Base-by-base conservation (phyloP, 2,797 vertebrate species). In the Notolabrus celidotus region DNA sequence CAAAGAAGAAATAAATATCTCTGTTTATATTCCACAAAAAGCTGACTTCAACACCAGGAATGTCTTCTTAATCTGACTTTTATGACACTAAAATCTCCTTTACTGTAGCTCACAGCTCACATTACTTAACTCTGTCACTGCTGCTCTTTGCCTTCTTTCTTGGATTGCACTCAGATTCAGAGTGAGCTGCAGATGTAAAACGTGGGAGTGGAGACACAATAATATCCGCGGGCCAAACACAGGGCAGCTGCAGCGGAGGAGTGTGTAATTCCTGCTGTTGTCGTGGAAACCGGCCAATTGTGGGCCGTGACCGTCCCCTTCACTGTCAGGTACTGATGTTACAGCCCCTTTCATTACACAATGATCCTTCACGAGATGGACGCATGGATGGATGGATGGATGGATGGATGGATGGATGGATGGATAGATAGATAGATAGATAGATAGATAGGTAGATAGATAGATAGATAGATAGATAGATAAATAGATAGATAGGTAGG, bases 251-350 rank as follows among this genome's bases (percentile, higher is more conserved):
- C n/a, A 0, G 16, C 2, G 33, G 74, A 67, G 70, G 73, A 75
- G 63, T 57, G 72, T 82, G 59, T 73, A 25, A 76, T 33, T 67
- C 62, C 60, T 80, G 62, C 53, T 49, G 85, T 86, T 82, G 60
- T 82, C 23, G 54, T 72, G 85, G 82, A 74, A 82, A 88, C 84
- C 1, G 1, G 70, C 80, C 83, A 87, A 78, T 80, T 62, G 41
- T 38, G 67, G 67, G 78, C 70, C 10, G 45, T 3, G 17, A 34
- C 41, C 15, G 9, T 66, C 62, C 6, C 62, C 73, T 58, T 74
- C 59, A 22, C 38, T 20, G 54, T 56, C 74, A 72, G 68, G 45
- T 72, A 39, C 20, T 9, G 5, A 15, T 25, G 22, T 45, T 54
- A 23, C 36, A 58, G 33, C 31, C 25, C 4, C 29, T 11, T 5